Base-by-base conservation (phyloP, 2,888 invertebrate species). In the Noctuana brunneofusca region DNA sequence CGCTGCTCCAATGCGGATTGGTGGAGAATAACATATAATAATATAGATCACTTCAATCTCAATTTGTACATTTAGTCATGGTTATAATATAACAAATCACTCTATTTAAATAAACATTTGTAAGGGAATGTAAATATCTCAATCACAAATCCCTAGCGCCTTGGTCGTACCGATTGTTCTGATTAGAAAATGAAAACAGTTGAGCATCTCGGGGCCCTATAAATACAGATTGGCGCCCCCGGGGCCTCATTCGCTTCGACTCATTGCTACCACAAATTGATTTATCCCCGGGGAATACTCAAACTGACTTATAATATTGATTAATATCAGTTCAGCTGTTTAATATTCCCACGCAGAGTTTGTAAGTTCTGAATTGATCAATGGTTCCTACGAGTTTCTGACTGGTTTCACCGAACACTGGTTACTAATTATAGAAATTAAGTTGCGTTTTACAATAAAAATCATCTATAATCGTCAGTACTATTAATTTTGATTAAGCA, bases 201-300 rank as follows among this genome's bases (percentile, higher is more conserved):
- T 81, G 79, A 79, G 76, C 76, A 81, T 73, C 78, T 68, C 62
- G 80, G 77, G 41, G 82, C 71, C 72, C 74, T 71, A 82, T 83
- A 84, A 86, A 87, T 81, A 82, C 71, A 65, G 71, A 71, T 70
- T 65, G 60, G 70, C 66, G 65, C 79, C 84, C 84, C 76, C 64
- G 66, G 81, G 86, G 87, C 78, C 73, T 76, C 75, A 77, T 78
- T 76, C 71, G 75, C 81, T 79, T 79, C 78, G 70, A 78, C 75
- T 78, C 74, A 74, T 73, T 68, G 79, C 81, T 81, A 75, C 81
- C 70, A 79, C 80, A 86, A 84, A 87, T 86, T 84, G 83, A 87
- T 88, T 83, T 80, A 76, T 80, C 86, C 83, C 78, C 66, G 59
- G 82, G 83, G 86, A 77, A 81, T 83, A 80, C 78, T 79, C 76